These are phyloP conservation scores for Tarsius wallacei DNA, from an alignment of 2,797 vertebrate species.

Conservation along the genomic window DNA sequence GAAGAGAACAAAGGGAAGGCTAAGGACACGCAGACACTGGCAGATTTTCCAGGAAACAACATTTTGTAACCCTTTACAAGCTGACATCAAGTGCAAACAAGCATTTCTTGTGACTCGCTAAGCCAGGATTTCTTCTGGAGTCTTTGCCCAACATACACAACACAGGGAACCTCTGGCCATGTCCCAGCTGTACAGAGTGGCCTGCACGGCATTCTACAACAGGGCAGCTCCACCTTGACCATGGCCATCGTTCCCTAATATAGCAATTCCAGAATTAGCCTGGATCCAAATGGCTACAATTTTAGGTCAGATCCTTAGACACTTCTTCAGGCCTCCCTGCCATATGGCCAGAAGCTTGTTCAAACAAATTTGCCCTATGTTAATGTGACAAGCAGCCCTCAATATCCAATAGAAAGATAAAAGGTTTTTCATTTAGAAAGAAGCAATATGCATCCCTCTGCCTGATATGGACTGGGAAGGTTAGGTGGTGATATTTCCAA, in stretches of 20 bases:
- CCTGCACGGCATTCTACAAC: not conserved
- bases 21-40: conserved; percentile 85
- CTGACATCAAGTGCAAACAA: conserved; percentile 67
- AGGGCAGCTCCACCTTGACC: not conserved
- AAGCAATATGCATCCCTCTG: not conserved
- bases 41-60: conserved; percentile 80
- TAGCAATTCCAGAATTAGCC: not conserved
- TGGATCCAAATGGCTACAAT: not conserved
- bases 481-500: not conserved
- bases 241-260: not conserved
- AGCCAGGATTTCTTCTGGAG: conserved; percentile 46
- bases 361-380: not conserved
- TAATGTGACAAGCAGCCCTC: not conserved
- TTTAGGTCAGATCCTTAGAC: conserved; percentile 41
- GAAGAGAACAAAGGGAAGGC: conserved; percentile 89
- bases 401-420: not conserved
- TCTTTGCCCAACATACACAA: not conserved
- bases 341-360: not conserved
- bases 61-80: conserved; percentile 86
- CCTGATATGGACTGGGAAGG: not conserved
- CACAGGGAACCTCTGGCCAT: not conserved
- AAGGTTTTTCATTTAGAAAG: not conserved
- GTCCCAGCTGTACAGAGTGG: not conserved
- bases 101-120: conserved; percentile 22
- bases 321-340: not conserved